Evolutionary conservation across 2,113 vertebrate genomes (phyloP), one percentile per base, ranked within the genome.

Genomic region (Ardeotis arabs): DNA sequence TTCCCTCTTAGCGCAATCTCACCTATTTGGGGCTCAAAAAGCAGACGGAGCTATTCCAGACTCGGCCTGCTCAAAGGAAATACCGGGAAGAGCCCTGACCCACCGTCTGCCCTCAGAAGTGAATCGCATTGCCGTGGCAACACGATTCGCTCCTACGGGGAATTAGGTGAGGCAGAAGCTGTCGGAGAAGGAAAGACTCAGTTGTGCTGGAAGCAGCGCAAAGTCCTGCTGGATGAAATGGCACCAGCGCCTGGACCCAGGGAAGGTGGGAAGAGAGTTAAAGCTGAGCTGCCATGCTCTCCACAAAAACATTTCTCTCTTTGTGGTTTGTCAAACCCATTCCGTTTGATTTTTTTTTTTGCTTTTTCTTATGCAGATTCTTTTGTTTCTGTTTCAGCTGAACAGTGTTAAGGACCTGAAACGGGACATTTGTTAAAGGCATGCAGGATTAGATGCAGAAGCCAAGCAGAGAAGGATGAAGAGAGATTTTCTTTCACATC

Each of bases 11-110:
- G 13, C 3, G 2, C 35, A 12, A 1, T 64, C 24, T 37, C 3
- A 1, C 0, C 1, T 8, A 0, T 19, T 1, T 2, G 29, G 41
- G 52, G 58, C 29, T 67, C 2, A 1, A 44, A 1, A 9, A 6
- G 69, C 59, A 19, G 52, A 8, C 27, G 2, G 62, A 73, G 66
- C 44, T 10, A 1, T 8, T 64, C 9, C 50, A 2, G 31, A 4
- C 55, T 60, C 72, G 9, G 45, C 44, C 20, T 7, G 58, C 66
- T 56, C 12, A 12, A 11, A 18, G 52, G 49, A 58, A 25, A 53
- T 5, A 7, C 20, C 0, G 5, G 14, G 15, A 2, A 2, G 24
- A 37, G 45, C 44, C 9, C 39, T 16, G 69, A 29, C 21, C 33
- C 89, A 8, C 83, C 14, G 3, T 28, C 35, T 81, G 68, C 60